These are phyloP conservation scores for Brassicogethes aeneus DNA, from an alignment of 2,888 invertebrate genomes.

Conservation along the genomic window DNA sequence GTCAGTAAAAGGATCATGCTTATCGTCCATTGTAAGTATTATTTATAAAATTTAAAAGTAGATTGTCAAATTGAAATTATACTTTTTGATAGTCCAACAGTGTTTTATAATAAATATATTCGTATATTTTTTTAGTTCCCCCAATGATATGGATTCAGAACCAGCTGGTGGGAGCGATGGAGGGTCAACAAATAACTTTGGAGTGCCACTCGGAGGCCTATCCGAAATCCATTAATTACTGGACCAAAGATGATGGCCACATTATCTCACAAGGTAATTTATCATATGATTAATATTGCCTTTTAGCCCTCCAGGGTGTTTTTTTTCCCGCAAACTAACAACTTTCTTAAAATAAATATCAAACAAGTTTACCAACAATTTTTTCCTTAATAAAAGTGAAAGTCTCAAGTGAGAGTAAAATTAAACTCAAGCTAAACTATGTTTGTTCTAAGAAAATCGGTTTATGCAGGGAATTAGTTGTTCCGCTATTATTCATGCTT, in stretches of 20 bases:
- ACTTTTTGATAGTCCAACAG: too few relatives aligned
- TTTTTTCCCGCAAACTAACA: too few relatives aligned
- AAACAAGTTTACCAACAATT: too few relatives aligned
- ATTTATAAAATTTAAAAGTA: too few relatives aligned
- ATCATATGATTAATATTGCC: constrained; percentile 4
- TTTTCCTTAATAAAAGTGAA: too few relatives aligned
- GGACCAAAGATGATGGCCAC: constrained; percentile 60
- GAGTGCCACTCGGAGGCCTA: constrained; percentile 68
- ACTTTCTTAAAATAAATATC: too few relatives aligned
- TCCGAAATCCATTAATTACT: constrained; percentile 65
- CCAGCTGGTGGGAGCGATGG: constrained; percentile 59
- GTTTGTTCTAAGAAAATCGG: too few relatives aligned
- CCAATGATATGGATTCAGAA: constrained; percentile 68
- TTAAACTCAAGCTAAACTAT: too few relatives aligned
- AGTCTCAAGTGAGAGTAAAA: too few relatives aligned
- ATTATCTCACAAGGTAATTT: constrained; percentile 38
- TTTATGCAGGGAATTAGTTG: constrained; percentile 13
- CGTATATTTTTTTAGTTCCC: constrained; percentile 49
- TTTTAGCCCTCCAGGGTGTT: neutral
- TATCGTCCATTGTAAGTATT: constrained; percentile 64
- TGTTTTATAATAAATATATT: too few relatives aligned
- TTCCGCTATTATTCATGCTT: constrained; percentile 14
- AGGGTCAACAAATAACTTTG: constrained; percentile 57
- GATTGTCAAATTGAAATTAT: too few relatives aligned
- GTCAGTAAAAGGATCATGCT: constrained; percentile 83